A percentile compares a stretch with the other conserved stretches of the same genome.
Conservation (phyloP, 2,888 invertebrate genomes). For the Drosophila antonietae region DNA sequence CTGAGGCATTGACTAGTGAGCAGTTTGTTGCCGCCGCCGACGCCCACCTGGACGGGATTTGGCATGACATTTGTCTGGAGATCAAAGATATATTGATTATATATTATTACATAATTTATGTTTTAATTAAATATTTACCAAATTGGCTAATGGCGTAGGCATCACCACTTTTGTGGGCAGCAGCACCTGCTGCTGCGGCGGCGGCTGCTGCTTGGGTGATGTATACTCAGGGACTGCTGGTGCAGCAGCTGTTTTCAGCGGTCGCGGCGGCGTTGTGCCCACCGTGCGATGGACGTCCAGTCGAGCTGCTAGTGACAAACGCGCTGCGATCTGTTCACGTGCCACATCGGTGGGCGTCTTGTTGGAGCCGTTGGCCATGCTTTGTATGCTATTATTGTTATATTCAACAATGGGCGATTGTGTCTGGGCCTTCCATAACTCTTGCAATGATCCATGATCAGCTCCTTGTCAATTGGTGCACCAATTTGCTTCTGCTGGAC, state of each 20-base stretch:
- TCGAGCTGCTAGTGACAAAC: slow-evolving; percentile 71
- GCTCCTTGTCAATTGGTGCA: slow-evolving; percentile 76
- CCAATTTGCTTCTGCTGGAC: slow-evolving; percentile 83
- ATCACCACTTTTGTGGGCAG: slow-evolving; percentile 16
- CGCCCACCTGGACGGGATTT: slow-evolving; percentile 29
- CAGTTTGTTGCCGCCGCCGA: slow-evolving; percentile 6
- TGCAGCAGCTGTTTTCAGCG: slow-evolving; percentile 31
- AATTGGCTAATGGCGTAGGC: slow-evolving; percentile 55
- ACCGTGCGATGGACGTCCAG: slow-evolving; percentile 72
- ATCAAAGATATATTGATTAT: not conserved
- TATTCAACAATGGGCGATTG: slow-evolving; percentile 45
- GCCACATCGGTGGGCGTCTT: slow-evolving; percentile 68
- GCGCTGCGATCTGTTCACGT: slow-evolving; percentile 71
- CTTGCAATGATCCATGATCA: slow-evolving; percentile 81
- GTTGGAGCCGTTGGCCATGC: slow-evolving; percentile 5
- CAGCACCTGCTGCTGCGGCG: slow-evolving; percentile 34
- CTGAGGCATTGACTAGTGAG: slow-evolving; percentile 37
- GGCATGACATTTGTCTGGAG: slow-evolving; percentile 60
- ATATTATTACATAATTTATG: not conserved
- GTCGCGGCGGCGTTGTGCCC: slow-evolving; percentile 29
- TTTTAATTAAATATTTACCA: slow-evolving; percentile 43
- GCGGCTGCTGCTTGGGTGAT: slow-evolving; percentile 41
- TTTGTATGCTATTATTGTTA: slow-evolving; percentile 65
- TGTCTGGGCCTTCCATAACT: slow-evolving; percentile 70
- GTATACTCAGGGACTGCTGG: slow-evolving; percentile 43